Base-by-base conservation (phyloP, 1,140 invertebrate species). In the Diplogasteroides magnus region DNA sequence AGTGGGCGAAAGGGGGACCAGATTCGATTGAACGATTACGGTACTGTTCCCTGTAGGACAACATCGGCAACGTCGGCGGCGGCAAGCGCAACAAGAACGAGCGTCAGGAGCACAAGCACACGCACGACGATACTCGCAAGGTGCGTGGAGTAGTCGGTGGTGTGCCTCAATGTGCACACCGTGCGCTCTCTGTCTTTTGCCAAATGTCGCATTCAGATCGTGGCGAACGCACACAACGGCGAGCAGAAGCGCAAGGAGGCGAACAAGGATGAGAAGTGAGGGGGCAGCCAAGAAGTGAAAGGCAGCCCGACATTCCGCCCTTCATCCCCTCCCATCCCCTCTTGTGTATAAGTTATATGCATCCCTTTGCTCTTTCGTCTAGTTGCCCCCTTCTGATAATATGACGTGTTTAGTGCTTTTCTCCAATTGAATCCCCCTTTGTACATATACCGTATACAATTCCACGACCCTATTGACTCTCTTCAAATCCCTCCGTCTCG, bases 41-140 rank as follows among this genome's bases (percentile, higher is more conserved):
- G 23, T 6, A 14, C n/a, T 63, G 2, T 31, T 23, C 60, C 29
- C 56, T 60, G 67, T 19, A 68, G 57, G 23, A 31, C 67, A 2
- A 26, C 59, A 25, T 55, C 31, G 29, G 61, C 58, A 55, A 55
- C 58, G 31, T 55, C 31, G 29, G 61, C 58, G 57, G 57, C 58
- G 31, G 19, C 19, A 68, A 68, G 48, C 58, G 67, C 67, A 1
- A 31, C 60, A 66, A 62, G 59, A 58, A 37, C 28, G 67, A 68
- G 25, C 59, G 67, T 26, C 14, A 66, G 19, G 67, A 68, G 57
- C 57, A 61, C 59, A 68, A 62, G 59, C 59, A 31, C 37, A 27
- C 57, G 28, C 25, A 28, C 29, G 32, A 31, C 67, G 61, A 62
- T 29, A 62, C 67, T 19, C 1, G 56, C 13, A 19, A 48, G 31